Conservation (phyloP, 2,113 vertebrate genomes). For the Charina bottae region DNA sequence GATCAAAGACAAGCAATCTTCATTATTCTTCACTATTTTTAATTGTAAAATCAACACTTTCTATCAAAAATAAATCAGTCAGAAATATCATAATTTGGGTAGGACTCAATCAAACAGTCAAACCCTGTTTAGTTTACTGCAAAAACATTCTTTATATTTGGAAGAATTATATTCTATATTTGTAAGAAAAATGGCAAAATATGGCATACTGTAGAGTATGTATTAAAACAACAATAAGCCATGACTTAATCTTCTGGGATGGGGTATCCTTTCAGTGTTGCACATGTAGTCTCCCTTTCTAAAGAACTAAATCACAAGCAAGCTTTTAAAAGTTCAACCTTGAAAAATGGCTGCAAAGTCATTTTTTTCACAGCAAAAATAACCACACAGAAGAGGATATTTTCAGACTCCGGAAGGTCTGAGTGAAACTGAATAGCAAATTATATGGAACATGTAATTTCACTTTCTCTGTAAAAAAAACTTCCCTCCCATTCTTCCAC, state of each 20-base stretch:
- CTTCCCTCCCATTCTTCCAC: background rate
- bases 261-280: background rate
- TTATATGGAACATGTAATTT: background rate
- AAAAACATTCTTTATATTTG: background rate
- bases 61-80: background rate
- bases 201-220: background rate
- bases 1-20: background rate
- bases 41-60: background rate
- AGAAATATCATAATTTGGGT: background rate
- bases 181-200: background rate
- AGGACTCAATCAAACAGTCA: background rate
- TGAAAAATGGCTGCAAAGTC: background rate
- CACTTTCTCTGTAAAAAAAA: background rate
- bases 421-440: background rate
- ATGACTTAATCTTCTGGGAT: no score
- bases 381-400: no score
- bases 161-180: background rate
- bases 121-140: background rate
- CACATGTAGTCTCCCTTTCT: background rate
- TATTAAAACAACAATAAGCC: background rate
- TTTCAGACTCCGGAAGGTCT: background rate
- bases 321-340: background rate
- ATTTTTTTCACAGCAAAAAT: slow-evolving; percentile 1
- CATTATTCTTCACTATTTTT: background rate
- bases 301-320: background rate